Percentiles rank a stretch among this genome's conserved stretches.
These are phyloP conservation scores for Drosophila tropicalis DNA, from an alignment of 1,140 invertebrate genomes.

Conservation along the genomic window DNA sequence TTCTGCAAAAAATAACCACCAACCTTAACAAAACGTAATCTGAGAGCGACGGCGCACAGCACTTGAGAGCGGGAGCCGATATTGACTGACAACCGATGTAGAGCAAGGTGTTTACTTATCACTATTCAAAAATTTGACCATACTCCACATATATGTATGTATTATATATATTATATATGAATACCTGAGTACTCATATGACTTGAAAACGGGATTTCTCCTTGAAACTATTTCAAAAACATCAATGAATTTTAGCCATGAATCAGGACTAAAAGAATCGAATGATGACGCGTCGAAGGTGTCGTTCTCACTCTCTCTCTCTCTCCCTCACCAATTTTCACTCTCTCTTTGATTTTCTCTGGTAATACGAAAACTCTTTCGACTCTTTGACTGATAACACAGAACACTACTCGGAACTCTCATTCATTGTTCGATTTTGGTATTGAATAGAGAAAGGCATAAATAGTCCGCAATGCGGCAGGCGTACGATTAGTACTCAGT, in stretches of 20 bases:
- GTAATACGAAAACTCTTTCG: neutral
- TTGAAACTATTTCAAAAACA: neutral
- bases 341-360: neutral
- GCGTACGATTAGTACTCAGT: slow-evolving; percentile 53
- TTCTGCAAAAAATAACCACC: neutral
- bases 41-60: neutral
- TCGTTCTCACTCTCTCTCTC: neutral
- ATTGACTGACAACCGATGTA: slow-evolving; percentile 8
- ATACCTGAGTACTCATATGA: neutral
- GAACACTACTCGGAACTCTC: slow-evolving; percentile 32
- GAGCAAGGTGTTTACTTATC: slow-evolving; percentile 10
- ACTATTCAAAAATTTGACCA: neutral
- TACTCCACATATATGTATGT: neutral
- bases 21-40: slow-evolving; percentile 12
- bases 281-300: slow-evolving; percentile 22
- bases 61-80: neutral
- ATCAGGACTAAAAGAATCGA: neutral
- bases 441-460: slow-evolving; percentile 75
- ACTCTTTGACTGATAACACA: slow-evolving; percentile 37
- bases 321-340: neutral
- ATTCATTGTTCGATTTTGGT: slow-evolving; percentile 30
- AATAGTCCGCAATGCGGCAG: slow-evolving; percentile 53
- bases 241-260: neutral
- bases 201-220: neutral
- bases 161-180: neutral